Base-by-base conservation (phyloP, 30 jellyfish, hydroid and myxozoan species). In the Aurelia sp. region DNA sequence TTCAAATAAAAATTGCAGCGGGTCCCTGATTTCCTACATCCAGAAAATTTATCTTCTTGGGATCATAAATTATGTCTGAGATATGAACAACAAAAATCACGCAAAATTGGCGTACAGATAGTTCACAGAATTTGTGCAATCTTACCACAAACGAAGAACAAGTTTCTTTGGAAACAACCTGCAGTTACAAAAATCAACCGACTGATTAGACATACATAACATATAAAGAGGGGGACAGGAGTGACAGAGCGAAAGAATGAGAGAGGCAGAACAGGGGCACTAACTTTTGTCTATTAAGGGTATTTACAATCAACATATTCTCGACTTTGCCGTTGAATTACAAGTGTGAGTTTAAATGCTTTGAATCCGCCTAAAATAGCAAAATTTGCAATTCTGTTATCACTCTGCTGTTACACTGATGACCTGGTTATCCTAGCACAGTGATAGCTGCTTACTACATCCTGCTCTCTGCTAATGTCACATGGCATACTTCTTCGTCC, bases 401-500 rank as follows among this genome's bases (percentile, higher is more conserved):
- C 83, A 67, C 65, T 53, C 50, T 67, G 74, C 44, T 35, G 37
- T 55, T 47, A 73, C 52, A 31, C 55, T 59, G 68, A 18, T 59
- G 68, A 21, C 31, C 31, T 59, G 4, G 62, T 20, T 20, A 81
- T 73, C 37, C 41, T 69, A 41, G 71, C 53, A 50, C 48, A 64
- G 71, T 66, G 72, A 68, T 67, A 55, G 21, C 65, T 41, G 41
- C 76, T 50, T 81, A 53, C 84, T 66, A 73, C 16, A 48, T 35
- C 84, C 35, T 64, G 16, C 48, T 40, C 13, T 37, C 10, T 44
- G 72, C 55, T 11, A 30, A 20, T 62, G 88, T 85, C 84, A 85
- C 98, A 93, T 93, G 68, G 98, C 98, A 78, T 81, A 93, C 65
- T 80, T 83, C 85, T 89, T 66, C 33, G 99, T 95, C 94, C 96